A percentile compares a stretch with the other conserved stretches of the same genome.
These are phyloP conservation scores for Eidolon helvum DNA, from an alignment of 2,113 vertebrate species.

Conservation along the genomic window DNA sequence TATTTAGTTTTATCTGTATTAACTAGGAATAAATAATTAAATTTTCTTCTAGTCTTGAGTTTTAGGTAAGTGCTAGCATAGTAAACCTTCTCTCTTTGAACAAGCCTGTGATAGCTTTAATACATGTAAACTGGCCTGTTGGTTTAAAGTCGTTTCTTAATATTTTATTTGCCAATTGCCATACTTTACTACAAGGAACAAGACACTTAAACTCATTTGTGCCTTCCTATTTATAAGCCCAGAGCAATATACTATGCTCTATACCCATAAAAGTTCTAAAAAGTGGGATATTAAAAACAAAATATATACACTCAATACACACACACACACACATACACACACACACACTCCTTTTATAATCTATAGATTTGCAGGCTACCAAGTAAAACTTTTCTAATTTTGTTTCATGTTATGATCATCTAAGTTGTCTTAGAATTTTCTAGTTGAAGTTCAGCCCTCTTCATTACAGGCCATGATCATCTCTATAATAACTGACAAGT, in stretches of 20 bases:
- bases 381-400: background rate
- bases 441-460: background rate
- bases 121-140: background rate
- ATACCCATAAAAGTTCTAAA: background rate
- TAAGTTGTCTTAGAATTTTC: background rate
- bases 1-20: constrained; percentile 24
- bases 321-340: background rate
- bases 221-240: background rate
- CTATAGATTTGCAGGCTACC: background rate
- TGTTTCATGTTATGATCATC: background rate
- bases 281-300: background rate
- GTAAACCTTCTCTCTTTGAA: constrained; percentile 21
- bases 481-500: background rate
- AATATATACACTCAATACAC: background rate
- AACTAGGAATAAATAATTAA: constrained; percentile 9
- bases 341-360: background rate
- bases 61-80: background rate
- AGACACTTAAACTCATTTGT: background rate
- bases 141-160: background rate
- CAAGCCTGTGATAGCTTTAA: background rate
- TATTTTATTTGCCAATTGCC: constrained; percentile 18
- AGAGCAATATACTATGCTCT: background rate
- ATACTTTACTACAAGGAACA: background rate
- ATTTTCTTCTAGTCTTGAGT: background rate
- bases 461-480: background rate